Base-by-base conservation (phyloP, 2,113 vertebrate species). In the Leucoraja erinaceus region DNA sequence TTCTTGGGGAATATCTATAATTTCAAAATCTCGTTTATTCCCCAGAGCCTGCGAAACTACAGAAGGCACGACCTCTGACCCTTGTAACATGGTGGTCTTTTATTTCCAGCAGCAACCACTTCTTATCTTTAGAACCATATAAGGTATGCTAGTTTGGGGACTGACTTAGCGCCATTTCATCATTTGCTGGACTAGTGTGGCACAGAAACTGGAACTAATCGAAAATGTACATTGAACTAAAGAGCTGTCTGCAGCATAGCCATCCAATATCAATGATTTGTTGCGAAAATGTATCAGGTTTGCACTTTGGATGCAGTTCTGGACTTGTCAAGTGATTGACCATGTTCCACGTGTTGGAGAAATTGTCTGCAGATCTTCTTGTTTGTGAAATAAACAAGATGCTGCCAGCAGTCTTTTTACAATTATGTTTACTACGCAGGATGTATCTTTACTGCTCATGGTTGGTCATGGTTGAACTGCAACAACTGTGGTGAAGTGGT, bases 1-100 rank as follows among this genome's bases (percentile, higher is more conserved):
- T 33, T 90, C 63, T 33, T n/a, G 31, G 63, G 11, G 86, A 90
- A 90, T 90, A 38, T 22, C 68, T 90, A 90, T 90, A 90, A 83
- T 83, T 83, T 83, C 47, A 88, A 88, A 63, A 28, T n/a, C 10
- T 63, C 33, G 59, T 63, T 33, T 68, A 90, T 90, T 66, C 61
- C 63, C 86, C 31, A 38, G 16, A 20, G 61, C 14, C n/a, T 33
- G 7, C 20, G 86, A 90, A 90, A 68, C 63, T 11, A 90, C n/a
- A 90, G 14, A 68, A 68, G 86, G 86, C n/a, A 18, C 14, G 28
- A 33, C 61, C 61, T 31, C 61, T 90, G 86, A 68, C 14, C 61
- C 68, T 66, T 66, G 18, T 10, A 68, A 90, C 86, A 90, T 18
- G 86, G 86, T 90, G 86, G 61, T 90, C 86, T 68, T 90, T 25